Evolutionary conservation across 2,888 invertebrate species (phyloP).

Genomic region (Scaptomyza cyrtandrae): DNA sequence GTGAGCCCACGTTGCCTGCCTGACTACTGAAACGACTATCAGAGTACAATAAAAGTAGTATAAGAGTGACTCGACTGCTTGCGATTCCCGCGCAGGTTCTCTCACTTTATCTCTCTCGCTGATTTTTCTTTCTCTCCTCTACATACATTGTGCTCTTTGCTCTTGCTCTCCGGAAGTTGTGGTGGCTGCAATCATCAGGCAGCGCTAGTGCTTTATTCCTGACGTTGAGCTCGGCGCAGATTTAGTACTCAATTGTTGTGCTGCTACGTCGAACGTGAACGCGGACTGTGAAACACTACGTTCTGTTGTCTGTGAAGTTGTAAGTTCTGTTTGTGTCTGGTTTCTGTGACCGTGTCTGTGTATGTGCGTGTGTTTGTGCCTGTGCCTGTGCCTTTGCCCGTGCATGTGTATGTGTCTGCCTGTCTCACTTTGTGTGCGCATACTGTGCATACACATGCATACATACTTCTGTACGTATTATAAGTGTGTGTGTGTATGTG

Average conservation of each 20-base stretch:
- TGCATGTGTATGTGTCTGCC: slow-evolving; percentile 14
- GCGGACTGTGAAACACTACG: slow-evolving; percentile 66
- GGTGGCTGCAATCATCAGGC: slow-evolving; percentile 59
- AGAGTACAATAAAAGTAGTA: slow-evolving; percentile 32
- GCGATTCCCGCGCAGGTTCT: slow-evolving; percentile 49
- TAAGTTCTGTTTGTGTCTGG: slow-evolving; percentile 39
- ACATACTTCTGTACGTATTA: background rate
- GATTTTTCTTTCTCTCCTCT: slow-evolving; percentile 7
- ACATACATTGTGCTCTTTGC: slow-evolving; percentile 9
- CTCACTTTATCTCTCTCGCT: slow-evolving; percentile 8
- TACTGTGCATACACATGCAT: slow-evolving; percentile 2
- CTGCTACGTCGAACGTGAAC: slow-evolving; percentile 82
- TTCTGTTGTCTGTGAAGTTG: slow-evolving; percentile 38
- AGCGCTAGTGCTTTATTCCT: slow-evolving; percentile 52
- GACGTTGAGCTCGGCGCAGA: slow-evolving; percentile 68
- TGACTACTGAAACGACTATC: slow-evolving; percentile 10
- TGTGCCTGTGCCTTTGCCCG: background rate
- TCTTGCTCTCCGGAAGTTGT: slow-evolving; percentile 62
- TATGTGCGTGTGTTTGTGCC: background rate
- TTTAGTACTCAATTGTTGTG: slow-evolving; percentile 84
- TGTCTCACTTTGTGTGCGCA: slow-evolving; percentile 8
- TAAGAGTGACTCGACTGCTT: slow-evolving; percentile 44
- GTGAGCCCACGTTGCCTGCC: slow-evolving; percentile 48
- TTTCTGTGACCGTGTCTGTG: slow-evolving; percentile 29
- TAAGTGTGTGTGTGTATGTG: slow-evolving; percentile 2